These are phyloP conservation scores for Poecile atricapillus DNA, from an alignment of 2,113 vertebrate genomes.

Conservation along the genomic window DNA sequence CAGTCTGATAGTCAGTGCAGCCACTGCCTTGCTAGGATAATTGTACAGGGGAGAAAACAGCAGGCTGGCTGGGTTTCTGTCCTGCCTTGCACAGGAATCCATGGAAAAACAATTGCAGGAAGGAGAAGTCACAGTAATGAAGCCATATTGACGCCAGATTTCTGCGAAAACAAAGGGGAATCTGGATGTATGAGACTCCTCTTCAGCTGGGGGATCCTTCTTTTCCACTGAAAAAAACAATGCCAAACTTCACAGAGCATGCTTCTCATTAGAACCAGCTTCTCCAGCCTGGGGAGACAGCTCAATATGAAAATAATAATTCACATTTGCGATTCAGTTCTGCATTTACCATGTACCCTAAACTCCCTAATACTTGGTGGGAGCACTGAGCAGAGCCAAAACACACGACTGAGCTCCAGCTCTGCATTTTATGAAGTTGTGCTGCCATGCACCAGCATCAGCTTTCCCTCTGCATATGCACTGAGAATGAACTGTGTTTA, in stretches of 20 bases:
- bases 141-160: not conserved
- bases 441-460: not conserved
- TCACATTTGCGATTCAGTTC: not conserved
- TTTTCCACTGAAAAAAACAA: not conserved
- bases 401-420: not conserved
- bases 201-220: not conserved
- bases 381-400: not conserved
- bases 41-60: not conserved
- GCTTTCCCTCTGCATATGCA: not conserved
- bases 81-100: not conserved
- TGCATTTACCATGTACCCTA: not conserved
- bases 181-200: not conserved
- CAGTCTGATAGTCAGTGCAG: fast-evolving
- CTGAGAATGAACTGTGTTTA: not conserved
- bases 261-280: not conserved
- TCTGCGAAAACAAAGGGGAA: not conserved
- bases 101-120: slow-evolving; percentile 56
- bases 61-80: not conserved
- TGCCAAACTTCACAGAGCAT: not conserved
- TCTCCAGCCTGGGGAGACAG: not conserved
- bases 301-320: not conserved
- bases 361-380: not conserved
- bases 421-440: not conserved
- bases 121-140: not conserved
- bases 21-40: not conserved